Base-by-base conservation (phyloP, 2,888 invertebrate genomes). In the Eupithecia tripunctaria region DNA sequence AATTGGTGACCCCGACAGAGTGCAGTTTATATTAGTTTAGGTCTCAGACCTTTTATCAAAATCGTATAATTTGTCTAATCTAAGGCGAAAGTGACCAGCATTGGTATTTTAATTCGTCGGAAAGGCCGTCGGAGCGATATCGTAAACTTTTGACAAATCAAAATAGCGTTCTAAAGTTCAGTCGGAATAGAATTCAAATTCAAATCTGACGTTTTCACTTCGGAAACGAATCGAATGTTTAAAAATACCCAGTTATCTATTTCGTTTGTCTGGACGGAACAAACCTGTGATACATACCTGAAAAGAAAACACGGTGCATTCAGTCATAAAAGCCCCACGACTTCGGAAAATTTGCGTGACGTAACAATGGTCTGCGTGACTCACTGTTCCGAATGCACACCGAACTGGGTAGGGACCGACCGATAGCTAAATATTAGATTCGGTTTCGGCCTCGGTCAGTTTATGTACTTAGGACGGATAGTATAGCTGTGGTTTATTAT, bases 321-420 rank as follows among this genome's bases (percentile, higher is more conserved):
- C 65, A 71, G 41, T 65, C 76, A 10, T 10, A 51, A 51, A 47
- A 47, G 75, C 81, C 74, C 79, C 78, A 82, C 80, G 82, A 84
- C 84, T 81, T 78, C 77, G 78, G 73, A 78, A 71, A 74, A 67
- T 67, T 90, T 86, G 90, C 89, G 89, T 90, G 90, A 76, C 82
- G 82, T 78, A 81, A n/a, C 80, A 84, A 83, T 14, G 78, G 74
- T 64, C 81, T 78, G 82, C 82, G 82, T 82, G 82, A 82, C 80
- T 82, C 80, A 78, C 75, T 73, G 78, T 79, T 69, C 75, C 76
- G 80, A 84, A 78, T 85, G 83, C 84, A 85, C 82, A 81, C 80
- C 82, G 82, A 83, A 83, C 83, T 83, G 79, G 77, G 79, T 85
- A 51, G 62, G 8, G 32, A n/a, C 36, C 8, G 32, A 29, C 36